Conservation (phyloP, 2,113 vertebrate genomes). For the Phoenicopterus ruber region DNA sequence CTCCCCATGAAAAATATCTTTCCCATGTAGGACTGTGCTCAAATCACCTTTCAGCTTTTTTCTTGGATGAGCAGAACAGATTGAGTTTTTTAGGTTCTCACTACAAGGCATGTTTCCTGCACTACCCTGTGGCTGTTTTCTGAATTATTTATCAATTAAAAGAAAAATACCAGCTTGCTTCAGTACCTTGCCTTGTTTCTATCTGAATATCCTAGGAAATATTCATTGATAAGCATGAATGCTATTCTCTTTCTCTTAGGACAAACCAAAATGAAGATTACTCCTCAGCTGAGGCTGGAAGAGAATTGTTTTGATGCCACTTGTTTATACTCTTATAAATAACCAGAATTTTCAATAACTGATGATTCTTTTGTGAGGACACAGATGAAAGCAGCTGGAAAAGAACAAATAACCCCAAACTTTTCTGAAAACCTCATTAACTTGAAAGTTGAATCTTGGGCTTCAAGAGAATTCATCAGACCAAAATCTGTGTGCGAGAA, state of each 20-base stretch:
- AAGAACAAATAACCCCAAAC: neutral
- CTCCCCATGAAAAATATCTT: neutral
- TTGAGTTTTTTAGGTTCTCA: neutral
- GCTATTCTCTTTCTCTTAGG: neutral
- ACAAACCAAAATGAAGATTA: neutral
- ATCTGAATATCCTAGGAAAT: neutral
- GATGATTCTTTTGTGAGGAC: neutral
- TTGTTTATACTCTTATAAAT: neutral
- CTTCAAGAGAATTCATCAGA: neutral
- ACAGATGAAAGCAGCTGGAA: neutral
- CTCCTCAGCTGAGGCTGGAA: neutral
- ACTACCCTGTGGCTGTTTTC: neutral
- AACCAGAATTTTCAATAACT: neutral
- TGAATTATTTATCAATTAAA: slow-evolving; percentile 19
- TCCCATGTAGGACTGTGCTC: neutral
- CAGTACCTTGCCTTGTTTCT: neutral
- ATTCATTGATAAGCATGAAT: neutral
- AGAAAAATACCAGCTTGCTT: neutral
- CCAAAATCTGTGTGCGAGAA: neutral
- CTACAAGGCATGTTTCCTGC: neutral
- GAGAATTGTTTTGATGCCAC: neutral
- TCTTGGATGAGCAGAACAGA: neutral
- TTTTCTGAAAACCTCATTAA: neutral
- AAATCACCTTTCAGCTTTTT: neutral
- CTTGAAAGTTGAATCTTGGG: neutral